These are phyloP conservation scores for Ormyrus thymus DNA, from an alignment of 2,888 invertebrate genomes.

Conservation along the genomic window DNA sequence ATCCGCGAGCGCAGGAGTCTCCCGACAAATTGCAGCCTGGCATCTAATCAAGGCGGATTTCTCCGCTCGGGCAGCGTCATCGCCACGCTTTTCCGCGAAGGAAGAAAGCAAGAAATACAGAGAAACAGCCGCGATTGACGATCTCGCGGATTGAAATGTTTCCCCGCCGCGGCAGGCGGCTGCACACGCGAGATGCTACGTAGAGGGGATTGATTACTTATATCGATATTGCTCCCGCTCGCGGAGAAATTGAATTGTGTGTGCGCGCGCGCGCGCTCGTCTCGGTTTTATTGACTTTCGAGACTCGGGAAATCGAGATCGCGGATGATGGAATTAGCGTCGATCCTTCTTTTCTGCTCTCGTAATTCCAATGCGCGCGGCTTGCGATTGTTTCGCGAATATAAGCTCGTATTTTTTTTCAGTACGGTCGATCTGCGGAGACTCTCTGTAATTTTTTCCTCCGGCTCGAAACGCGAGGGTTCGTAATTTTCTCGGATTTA, in stretches of 20 bases:
- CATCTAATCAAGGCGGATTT: too few species aligned
- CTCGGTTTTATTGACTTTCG: constrained; percentile 26
- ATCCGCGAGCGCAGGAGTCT: too few species aligned
- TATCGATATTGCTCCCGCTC: constrained; percentile 42
- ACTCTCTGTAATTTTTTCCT: too few species aligned
- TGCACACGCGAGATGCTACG: constrained; percentile 43
- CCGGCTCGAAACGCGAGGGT: too few species aligned
- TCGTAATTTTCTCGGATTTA: too few species aligned
- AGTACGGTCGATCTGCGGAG: neutral
- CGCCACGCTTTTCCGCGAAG: too few species aligned
- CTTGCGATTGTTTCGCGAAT: neutral
- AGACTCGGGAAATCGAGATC: constrained; percentile 11
- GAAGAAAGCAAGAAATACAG: too few species aligned
- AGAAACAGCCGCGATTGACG: neutral
- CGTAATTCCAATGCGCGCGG: neutral
- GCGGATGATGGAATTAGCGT: neutral
- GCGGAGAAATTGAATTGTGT: constrained; percentile 45
- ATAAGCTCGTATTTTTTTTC: neutral
- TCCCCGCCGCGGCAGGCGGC: constrained; percentile 16
- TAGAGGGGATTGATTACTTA: constrained; percentile 34
- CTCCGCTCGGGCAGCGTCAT: too few species aligned
- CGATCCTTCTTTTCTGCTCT: neutral
- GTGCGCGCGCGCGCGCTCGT: neutral
- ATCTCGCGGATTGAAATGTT: constrained; percentile 36
- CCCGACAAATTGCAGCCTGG: too few species aligned